These are phyloP conservation scores for Catocala fraxini DNA, from an alignment of 2,888 invertebrate species.

Conservation along the genomic window DNA sequence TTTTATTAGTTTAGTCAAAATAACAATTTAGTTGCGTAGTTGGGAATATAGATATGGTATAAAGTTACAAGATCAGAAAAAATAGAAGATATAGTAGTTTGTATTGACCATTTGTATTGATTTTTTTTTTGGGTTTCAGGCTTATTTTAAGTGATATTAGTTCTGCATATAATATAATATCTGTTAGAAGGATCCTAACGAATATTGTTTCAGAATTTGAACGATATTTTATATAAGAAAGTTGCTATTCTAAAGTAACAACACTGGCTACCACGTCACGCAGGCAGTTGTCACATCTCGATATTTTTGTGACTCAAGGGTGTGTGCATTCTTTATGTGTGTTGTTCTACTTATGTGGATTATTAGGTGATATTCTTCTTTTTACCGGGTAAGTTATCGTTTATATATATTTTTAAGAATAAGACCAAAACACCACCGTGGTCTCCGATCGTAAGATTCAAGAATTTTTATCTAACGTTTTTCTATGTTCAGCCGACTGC, in stretches of 20 bases:
- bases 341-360: constrained; percentile 88
- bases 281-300: constrained; percentile 86
- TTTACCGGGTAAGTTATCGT: constrained; percentile 77
- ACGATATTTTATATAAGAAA: constrained; percentile 14
- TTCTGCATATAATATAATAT: too few relatives aligned
- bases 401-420: constrained; percentile 23
- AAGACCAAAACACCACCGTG: constrained; percentile 27
- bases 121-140: background rate
- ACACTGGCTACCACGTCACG: constrained; percentile 85
- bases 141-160: background rate
- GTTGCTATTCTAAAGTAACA: constrained; percentile 53
- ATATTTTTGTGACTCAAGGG: constrained; percentile 87
- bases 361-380: constrained; percentile 86
- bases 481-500: constrained; percentile 64
- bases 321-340: constrained; percentile 87
- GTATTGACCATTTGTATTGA: background rate
- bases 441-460: constrained; percentile 28
- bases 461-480: constrained; percentile 57
- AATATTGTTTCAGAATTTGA: background rate
- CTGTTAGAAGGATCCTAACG: too few relatives aligned
- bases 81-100: background rate
- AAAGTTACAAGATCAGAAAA: background rate
- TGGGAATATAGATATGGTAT: background rate
- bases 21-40: background rate
- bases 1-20: background rate